Conservation (phyloP, 2,113 vertebrate genomes). For the Cochlearius cochlearius region DNA sequence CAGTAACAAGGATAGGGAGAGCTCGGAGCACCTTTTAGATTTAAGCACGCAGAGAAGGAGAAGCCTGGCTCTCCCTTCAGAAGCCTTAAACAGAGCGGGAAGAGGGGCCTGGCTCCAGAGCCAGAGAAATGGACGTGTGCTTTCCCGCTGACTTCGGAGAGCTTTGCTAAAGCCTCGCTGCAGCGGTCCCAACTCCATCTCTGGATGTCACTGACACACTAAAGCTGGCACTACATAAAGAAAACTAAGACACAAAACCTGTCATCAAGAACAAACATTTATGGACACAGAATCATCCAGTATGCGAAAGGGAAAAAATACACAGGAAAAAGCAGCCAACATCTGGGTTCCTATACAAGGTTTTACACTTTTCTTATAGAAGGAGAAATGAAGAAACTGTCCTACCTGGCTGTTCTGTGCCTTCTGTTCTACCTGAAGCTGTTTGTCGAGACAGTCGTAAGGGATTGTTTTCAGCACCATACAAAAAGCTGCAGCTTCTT, state of each 20-base stretch:
- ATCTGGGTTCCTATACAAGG: neutral
- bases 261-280: neutral
- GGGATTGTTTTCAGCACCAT: neutral
- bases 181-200: neutral
- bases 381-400: neutral
- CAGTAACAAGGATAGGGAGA: neutral
- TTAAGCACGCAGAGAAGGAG: neutral
- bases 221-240: neutral
- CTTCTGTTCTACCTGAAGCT: neutral
- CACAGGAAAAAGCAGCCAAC: neutral
- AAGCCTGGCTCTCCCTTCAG: neutral
- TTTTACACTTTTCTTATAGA: neutral
- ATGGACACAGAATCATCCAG: neutral
- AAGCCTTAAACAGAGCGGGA: neutral
- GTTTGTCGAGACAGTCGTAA: neutral
- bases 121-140: fast-evolving
- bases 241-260: neutral
- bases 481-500: neutral
- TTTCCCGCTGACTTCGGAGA: neutral
- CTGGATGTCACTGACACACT: too few species aligned
- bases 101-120: neutral
- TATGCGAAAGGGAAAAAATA: neutral
- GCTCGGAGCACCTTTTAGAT: neutral
- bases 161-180: neutral
- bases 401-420: neutral